Evolutionary conservation across 1,140 invertebrate species (phyloP).

Genomic region (Gryllus bimaculatus): DNA sequence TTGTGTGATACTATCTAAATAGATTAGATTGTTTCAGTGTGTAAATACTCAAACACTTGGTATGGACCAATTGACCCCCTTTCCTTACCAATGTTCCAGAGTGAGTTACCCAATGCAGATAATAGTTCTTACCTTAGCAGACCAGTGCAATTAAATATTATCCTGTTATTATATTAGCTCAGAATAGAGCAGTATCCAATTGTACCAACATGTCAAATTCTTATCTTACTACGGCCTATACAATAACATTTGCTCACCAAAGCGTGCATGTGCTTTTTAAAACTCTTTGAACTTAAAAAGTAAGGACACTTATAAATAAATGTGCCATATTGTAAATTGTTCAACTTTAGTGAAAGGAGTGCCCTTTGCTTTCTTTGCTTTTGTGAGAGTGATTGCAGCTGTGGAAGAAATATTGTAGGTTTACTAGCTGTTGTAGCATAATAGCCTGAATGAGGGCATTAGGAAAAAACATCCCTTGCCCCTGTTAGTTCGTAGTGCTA

Average conservation of each 20-base stretch:
- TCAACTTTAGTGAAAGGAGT: not conserved
- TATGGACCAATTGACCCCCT: not conserved
- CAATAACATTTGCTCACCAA: not conserved
- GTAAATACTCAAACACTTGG: not conserved
- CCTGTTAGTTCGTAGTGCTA: not conserved
- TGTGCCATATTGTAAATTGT: not conserved
- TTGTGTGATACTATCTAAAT: not conserved
- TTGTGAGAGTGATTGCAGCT: not conserved
- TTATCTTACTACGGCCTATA: conserved; percentile 4
- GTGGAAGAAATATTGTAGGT: not conserved
- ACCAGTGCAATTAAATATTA: not conserved
- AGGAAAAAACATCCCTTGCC: not conserved
- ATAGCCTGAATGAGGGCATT: not conserved
- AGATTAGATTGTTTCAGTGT: not conserved
- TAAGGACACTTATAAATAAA: not conserved
- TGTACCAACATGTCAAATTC: not conserved
- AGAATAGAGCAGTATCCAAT: not conserved
- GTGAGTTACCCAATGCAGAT: not conserved
- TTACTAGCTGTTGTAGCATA: not conserved
- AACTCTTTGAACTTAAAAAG: not conserved
- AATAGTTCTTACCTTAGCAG: not conserved
- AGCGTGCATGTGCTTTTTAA: not conserved
- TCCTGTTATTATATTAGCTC: not conserved
- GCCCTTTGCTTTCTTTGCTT: not conserved
- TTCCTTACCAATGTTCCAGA: not conserved